Percentiles rank a stretch among this genome's conserved stretches.
These are phyloP conservation scores for Hemithea aestivaria DNA, from an alignment of 2,888 invertebrate genomes.

Conservation along the genomic window DNA sequence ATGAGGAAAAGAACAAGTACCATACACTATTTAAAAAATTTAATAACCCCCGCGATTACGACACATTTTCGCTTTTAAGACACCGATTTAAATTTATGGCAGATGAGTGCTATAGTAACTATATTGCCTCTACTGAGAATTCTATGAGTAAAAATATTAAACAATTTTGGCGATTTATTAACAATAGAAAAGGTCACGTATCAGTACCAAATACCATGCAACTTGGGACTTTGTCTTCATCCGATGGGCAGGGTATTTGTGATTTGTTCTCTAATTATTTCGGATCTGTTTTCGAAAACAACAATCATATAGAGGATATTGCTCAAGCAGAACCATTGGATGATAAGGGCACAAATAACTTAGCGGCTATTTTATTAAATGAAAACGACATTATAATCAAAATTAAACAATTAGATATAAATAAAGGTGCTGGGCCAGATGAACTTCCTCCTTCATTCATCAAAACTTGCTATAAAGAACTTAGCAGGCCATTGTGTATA, in stretches of 20 bases:
- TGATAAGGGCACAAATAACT: background rate
- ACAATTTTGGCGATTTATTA: background rate
- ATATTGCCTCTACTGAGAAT: background rate
- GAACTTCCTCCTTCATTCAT: background rate
- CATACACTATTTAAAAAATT: background rate
- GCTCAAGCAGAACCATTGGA: too few species aligned
- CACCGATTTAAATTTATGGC: background rate
- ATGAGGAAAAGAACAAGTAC: background rate
- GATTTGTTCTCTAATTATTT: too few species aligned
- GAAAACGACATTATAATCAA: background rate
- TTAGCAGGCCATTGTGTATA: background rate
- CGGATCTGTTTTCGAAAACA: background rate
- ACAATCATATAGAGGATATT: background rate
- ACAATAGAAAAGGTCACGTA: background rate
- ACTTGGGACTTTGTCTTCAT: background rate
- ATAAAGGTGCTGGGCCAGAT: background rate
- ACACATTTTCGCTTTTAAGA: background rate
- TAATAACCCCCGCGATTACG: background rate
- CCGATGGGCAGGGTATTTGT: background rate
- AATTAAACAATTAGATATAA: background rate
- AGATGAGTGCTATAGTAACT: background rate
- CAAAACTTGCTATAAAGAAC: background rate
- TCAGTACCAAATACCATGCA: background rate
- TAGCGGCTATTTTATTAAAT: background rate
- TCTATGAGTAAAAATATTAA: background rate